Base-by-base conservation (phyloP, 37 sponge, comb jelly and placozoan species). In the Theonella swinhoei region DNA sequence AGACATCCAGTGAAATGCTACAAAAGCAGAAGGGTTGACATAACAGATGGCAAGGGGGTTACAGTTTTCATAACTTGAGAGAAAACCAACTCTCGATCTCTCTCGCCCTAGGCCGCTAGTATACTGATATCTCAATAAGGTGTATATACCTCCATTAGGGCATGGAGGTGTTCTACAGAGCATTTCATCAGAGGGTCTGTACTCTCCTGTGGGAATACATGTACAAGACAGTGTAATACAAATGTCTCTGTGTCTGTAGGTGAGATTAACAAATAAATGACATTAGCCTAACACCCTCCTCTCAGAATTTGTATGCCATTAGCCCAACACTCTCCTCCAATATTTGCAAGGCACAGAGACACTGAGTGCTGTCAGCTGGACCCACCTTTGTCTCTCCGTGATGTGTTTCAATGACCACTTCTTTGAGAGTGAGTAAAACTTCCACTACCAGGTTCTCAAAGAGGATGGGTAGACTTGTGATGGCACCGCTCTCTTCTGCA, bases 391-490 rank as follows among this genome's bases (percentile, higher is more conserved):
- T 61, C 41, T 91, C 91, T 42, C 88, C 89, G 39, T 42, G 65
- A 1, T 83, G 81, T 0, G 54, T 72, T 22, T 89, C 91, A 22
- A 87, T 64, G 3, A 97, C 93, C 4, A 95, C 85, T 66, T 95
- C 95, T 81, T 90, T 94, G 62, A 97, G 87, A 17, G 89, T 83
- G 43, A 97, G 82, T 2, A 97, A 80, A 19, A 87, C 80, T 63
- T 95, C 93, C 78, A 95, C 84, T 36, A 90, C 82, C 3, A 87
- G 79, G 80, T 90, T 95, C 89, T 97, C 97, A 81, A 97, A 88
- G 76, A 94, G 84, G 23, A 95, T 69, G 22, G 97, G 97, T 40
- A 96, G 76, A 43, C 90, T 91, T 60, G 97, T 94, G 37, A 96
- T 85, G 68, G 80, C 72, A 1, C 92, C 92, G 23, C 92, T 81